Evolutionary conservation across 92 coral and sea anemone species (phyloP).

Genomic region (Scolanthus callimorphus): DNA sequence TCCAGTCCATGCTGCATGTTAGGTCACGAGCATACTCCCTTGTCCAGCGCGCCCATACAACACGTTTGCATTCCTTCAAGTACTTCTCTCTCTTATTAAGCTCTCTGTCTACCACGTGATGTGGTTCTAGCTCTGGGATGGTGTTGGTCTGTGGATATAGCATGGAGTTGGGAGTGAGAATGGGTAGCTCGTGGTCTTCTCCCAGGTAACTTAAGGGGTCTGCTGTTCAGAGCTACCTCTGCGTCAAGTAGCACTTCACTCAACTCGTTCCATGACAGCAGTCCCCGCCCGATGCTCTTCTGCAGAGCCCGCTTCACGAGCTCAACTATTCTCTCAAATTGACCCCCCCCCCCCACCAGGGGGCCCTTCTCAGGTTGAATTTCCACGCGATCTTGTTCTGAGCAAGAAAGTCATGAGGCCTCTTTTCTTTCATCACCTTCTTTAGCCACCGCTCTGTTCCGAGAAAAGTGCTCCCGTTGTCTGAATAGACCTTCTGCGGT

Average conservation of each 20-base stretch:
- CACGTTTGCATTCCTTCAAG: not conserved
- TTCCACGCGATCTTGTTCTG: constrained; percentile 1
- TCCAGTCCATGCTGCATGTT: too few species aligned
- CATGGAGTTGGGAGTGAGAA: constrained; percentile 6
- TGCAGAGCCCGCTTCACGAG: constrained; percentile 5
- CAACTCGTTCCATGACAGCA: constrained; percentile 5
- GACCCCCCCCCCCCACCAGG: constrained; percentile 24
- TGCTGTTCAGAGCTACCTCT: too few species aligned
- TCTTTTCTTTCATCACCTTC: constrained; percentile 8
- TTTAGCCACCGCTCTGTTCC: constrained; percentile 7
- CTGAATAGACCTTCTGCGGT: too few species aligned
- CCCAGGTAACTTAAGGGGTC: constrained; percentile 12
- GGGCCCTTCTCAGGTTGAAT: constrained; percentile 7
- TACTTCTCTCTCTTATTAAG: constrained; percentile 9
- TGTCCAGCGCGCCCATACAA: constrained; percentile 6
- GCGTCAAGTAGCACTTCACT: too few species aligned
- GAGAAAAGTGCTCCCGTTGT: too few species aligned
- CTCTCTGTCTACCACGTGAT: constrained; percentile 2
- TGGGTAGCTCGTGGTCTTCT: constrained; percentile 9
- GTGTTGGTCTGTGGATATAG: not conserved
- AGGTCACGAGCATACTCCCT: constrained; percentile 3
- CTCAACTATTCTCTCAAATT: constrained; percentile 9
- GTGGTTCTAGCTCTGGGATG: constrained; percentile 6
- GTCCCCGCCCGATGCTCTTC: constrained; percentile 32
- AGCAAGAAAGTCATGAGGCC: not conserved